These are phyloP conservation scores for Heptranchias perlo DNA, from an alignment of 2,113 vertebrate genomes.

Conservation along the genomic window DNA sequence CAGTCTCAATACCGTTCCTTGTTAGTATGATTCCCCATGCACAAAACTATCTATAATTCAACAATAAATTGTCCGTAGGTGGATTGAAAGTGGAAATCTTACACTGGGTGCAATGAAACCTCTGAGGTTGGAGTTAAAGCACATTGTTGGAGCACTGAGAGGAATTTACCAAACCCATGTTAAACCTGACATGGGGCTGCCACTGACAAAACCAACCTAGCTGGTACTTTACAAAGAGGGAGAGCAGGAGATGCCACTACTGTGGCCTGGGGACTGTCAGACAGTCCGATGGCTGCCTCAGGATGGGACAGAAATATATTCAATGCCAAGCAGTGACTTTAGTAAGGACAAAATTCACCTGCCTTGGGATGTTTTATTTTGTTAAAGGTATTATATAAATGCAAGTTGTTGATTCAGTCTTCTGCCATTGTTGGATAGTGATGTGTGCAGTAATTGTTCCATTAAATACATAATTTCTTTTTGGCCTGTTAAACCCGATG, in stretches of 20 bases:
- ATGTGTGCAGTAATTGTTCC: neutral
- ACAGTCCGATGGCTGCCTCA: neutral
- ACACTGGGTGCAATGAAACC: neutral
- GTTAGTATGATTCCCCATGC: neutral
- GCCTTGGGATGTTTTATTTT: neutral
- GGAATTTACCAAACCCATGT: neutral
- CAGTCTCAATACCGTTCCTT: neutral
- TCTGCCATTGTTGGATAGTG: neutral
- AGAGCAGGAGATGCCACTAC: neutral
- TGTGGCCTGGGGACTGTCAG: neutral
- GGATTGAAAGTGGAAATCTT: neutral
- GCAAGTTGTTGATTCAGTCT: neutral
- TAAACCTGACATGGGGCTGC: neutral
- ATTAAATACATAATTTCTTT: neutral
- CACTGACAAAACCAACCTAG: neutral
- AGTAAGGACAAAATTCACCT: neutral
- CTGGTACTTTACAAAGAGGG: neutral
- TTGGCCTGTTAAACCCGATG: neutral
- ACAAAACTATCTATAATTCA: neutral
- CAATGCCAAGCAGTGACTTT: neutral
- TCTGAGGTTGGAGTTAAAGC: neutral
- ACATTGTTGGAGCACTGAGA: neutral
- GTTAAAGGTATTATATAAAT: neutral
- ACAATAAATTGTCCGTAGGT: neutral
- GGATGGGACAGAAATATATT: neutral